Evolutionary conservation across 1,140 invertebrate species (phyloP).

Genomic region (Cydia amplana): DNA sequence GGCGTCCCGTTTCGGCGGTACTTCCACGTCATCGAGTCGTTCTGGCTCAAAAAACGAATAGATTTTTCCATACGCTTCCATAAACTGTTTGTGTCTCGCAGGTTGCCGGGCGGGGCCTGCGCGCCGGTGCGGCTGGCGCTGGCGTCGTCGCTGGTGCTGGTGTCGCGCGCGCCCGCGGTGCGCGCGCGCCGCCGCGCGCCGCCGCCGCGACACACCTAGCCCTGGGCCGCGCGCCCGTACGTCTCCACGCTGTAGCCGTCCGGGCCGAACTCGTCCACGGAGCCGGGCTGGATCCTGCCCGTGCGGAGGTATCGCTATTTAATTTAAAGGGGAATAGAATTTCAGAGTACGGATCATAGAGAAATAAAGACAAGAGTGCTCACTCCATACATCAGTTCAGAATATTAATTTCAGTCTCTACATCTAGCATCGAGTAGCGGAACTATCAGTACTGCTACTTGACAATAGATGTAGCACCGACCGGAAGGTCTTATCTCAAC

Average conservation of each 20-base stretch:
- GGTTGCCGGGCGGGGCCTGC: conserved; percentile 88
- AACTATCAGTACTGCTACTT: no score
- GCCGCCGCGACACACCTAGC: conserved; percentile 59
- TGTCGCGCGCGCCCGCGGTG: conserved; percentile 83
- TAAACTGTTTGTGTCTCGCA: conserved; percentile 27
- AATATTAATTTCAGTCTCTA: no score
- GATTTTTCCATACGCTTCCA: no score
- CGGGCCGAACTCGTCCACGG: conserved; percentile 9
- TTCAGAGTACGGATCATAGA: background rate
- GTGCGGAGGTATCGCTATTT: background rate
- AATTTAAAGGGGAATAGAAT: background rate
- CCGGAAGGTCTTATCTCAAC: no score
- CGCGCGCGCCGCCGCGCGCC: conserved; percentile 81
- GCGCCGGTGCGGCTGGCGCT: conserved; percentile 87
- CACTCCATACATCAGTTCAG: no score
- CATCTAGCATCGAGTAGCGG: no score
- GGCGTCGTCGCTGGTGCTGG: conserved; percentile 86
- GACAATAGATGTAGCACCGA: no score
- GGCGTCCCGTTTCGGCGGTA: no score
- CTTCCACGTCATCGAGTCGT: no score
- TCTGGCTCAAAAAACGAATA: no score
- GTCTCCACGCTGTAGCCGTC: conserved; percentile 9
- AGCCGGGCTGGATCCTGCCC: no score
- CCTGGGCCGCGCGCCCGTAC: conserved; percentile 24
- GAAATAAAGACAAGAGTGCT: no score